These are phyloP conservation scores for Malurus cyaneus DNA, from an alignment of 2,113 vertebrate genomes.

Conservation along the genomic window DNA sequence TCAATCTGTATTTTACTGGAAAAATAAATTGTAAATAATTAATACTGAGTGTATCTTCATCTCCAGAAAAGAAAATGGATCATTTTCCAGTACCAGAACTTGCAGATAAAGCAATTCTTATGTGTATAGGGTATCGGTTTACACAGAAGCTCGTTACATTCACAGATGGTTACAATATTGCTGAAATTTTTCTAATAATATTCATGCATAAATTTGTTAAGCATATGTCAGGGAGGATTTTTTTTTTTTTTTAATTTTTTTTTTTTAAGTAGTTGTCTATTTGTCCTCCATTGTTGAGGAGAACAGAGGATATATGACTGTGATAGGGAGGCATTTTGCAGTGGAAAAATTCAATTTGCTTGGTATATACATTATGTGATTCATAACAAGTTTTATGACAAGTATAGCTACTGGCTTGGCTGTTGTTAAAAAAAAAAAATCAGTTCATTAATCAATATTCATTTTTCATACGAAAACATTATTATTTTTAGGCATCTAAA, in stretches of 20 bases:
- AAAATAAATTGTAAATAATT: background rate
- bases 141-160: background rate
- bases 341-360: background rate
- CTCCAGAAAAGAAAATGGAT: background rate
- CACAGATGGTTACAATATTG: background rate
- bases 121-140: background rate
- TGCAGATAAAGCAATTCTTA: background rate
- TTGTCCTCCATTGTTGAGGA: background rate
- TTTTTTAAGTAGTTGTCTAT: background rate
- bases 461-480: conserved; percentile 75
- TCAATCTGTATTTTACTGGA: background rate
- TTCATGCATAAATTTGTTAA: background rate
- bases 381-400: conserved; percentile 74
- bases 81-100: background rate
- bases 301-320: background rate
- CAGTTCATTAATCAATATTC: conserved; percentile 81
- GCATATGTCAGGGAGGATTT: background rate
- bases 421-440: conserved; percentile 75
- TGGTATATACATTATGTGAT: conserved; percentile 56
- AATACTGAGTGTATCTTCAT: background rate
- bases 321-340: background rate
- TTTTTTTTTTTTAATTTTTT: rapidly evolving
- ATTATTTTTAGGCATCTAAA: conserved; percentile 79
- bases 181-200: background rate
- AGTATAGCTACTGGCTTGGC: conserved; percentile 65